Evolutionary conservation across 2,888 invertebrate species (phyloP).

Genomic region (Cheilosia soror): DNA sequence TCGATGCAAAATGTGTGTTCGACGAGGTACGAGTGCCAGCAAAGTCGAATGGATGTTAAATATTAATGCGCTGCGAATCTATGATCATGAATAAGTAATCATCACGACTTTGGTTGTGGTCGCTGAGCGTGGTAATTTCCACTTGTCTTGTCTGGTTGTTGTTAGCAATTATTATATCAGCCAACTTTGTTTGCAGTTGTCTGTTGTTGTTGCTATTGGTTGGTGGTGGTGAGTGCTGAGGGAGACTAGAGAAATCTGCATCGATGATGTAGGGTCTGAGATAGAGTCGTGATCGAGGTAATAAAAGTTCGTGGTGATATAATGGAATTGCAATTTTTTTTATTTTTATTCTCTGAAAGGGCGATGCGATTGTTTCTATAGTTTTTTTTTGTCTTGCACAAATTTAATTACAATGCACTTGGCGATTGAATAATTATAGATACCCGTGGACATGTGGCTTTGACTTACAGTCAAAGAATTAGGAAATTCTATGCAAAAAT

Average conservation of each 20-base stretch:
- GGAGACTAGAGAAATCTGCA: constrained; percentile 28
- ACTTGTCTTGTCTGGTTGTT: constrained; percentile 71
- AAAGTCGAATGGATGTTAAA: constrained; percentile 65
- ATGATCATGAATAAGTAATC: constrained; percentile 74
- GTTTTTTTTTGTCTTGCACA: constrained; percentile 8
- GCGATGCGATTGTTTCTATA: constrained; percentile 48
- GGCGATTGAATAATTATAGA: constrained; percentile 47
- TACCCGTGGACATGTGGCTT: no score
- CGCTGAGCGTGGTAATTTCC: constrained; percentile 61
- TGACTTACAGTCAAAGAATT: no score
- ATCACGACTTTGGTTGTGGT: constrained; percentile 67
- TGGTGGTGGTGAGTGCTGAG: constrained; percentile 7
- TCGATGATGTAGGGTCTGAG: constrained; percentile 46
- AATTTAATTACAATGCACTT: constrained; percentile 49
- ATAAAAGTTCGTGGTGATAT: constrained; percentile 45
- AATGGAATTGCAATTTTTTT: constrained; percentile 43
- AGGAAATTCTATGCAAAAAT: no score
- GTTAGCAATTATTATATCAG: constrained; percentile 73
- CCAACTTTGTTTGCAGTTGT: constrained; percentile 39
- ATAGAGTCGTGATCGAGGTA: constrained; percentile 64
- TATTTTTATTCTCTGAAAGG: constrained; percentile 37
- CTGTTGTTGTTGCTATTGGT: background rate
- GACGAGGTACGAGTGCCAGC: background rate
- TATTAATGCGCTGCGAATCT: constrained; percentile 75
- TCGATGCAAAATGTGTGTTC: constrained; percentile 44